Percentiles rank a stretch among this genome's conserved stretches.
These are phyloP conservation scores for Leiothrix lutea DNA, from an alignment of 2,113 vertebrate genomes.

Conservation along the genomic window DNA sequence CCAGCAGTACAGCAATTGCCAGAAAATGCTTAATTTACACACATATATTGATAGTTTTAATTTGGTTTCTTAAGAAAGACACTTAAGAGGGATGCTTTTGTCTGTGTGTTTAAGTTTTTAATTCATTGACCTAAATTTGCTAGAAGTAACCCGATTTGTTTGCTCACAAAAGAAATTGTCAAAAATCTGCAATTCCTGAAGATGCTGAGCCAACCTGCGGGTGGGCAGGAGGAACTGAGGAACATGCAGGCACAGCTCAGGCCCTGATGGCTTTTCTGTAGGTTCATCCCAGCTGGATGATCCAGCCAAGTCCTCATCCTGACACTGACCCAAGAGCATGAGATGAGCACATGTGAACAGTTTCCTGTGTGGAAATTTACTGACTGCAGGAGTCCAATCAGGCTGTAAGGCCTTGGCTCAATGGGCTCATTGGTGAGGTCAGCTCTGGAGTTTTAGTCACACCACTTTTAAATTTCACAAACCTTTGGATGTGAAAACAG, in stretches of 20 bases:
- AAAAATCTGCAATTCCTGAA: not conserved
- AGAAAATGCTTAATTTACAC: not conserved
- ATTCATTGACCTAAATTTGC: not conserved
- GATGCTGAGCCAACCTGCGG: not conserved
- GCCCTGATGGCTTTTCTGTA: not conserved
- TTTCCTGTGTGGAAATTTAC: not conserved
- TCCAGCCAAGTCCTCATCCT: not conserved
- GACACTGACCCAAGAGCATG: not conserved
- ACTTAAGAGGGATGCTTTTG: not conserved
- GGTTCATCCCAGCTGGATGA: not conserved
- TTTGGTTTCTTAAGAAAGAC: not conserved
- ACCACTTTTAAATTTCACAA: not conserved
- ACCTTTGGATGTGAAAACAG: not conserved
- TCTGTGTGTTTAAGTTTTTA: not conserved
- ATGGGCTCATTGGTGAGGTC: not conserved
- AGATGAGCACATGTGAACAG: not conserved
- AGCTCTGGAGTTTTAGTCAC: not conserved
- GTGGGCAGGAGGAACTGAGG: not conserved
- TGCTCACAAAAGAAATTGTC: not conserved
- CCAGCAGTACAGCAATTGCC: not conserved
- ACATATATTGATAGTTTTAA: not conserved
- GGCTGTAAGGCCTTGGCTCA: not conserved
- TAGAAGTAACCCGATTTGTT: not conserved
- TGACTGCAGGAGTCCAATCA: not conserved
- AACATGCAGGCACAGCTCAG: fast-evolving